phyloP scores from a whole-genome alignment of 2,113 vertebrate species.

The Sclerurus mexicanus region DNA sequence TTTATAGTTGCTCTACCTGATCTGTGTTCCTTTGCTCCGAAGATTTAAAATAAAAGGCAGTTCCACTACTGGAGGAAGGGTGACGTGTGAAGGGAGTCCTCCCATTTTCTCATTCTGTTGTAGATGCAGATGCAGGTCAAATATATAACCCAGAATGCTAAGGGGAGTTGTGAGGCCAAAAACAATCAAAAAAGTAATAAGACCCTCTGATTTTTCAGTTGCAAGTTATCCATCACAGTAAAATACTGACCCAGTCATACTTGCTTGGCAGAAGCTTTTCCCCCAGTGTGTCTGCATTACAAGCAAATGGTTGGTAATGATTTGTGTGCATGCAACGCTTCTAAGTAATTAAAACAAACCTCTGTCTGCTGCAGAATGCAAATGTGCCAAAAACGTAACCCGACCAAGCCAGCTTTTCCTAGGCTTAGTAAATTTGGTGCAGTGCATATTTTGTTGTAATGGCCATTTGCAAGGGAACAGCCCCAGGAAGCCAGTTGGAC shows the following conservation, averaged over 20 bases:
- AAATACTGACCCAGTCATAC: background rate
- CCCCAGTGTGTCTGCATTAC: background rate
- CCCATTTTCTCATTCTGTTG: background rate
- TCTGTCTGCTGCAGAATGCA: constrained; percentile 37
- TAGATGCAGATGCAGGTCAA: background rate
- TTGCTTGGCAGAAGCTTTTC: background rate
- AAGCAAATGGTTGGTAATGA: constrained; percentile 56
- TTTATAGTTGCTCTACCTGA: background rate
- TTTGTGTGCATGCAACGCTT: constrained; percentile 51
- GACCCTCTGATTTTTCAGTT: background rate
- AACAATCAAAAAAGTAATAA: background rate
- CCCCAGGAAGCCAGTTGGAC: background rate
- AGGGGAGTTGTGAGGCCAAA: background rate
- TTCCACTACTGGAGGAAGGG: background rate
- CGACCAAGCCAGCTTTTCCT: constrained; percentile 15
- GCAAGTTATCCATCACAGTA: background rate
- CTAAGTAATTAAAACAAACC: constrained; percentile 65
- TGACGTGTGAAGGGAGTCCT: background rate
- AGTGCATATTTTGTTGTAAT: background rate
- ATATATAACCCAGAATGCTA: background rate
- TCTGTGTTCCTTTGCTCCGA: background rate
- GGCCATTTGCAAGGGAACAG: background rate
- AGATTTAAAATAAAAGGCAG: background rate
- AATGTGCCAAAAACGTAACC: constrained; percentile 42
- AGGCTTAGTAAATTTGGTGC: constrained; percentile 8